Percentiles rank a stretch among this genome's conserved stretches.
These are phyloP conservation scores for Macroglossus sobrinus DNA, from an alignment of 2,113 vertebrate genomes.

Conservation along the genomic window DNA sequence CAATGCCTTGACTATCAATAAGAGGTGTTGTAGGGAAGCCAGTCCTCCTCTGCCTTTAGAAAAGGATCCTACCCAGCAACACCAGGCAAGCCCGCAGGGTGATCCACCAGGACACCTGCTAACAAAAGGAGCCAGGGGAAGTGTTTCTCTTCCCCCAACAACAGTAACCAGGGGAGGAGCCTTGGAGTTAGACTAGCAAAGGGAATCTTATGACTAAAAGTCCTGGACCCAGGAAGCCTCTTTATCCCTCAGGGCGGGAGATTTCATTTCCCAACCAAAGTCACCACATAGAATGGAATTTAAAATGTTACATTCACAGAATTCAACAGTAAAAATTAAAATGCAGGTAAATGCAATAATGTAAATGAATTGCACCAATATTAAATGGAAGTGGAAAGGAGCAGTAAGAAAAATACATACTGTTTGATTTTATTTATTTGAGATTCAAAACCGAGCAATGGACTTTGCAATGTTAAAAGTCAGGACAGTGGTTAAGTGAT, in stretches of 20 bases:
- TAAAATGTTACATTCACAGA: background rate
- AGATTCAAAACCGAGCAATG: background rate
- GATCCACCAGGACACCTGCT: background rate
- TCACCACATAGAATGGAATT: background rate
- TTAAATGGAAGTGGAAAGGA: background rate
- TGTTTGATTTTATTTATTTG: background rate
- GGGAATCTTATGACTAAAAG: background rate
- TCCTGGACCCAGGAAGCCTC: too few relatives aligned
- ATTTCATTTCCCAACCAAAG: background rate
- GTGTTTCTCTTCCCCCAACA: background rate
- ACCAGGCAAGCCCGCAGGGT: too few relatives aligned
- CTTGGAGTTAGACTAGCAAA: background rate
- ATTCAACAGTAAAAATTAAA: background rate
- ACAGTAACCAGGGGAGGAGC: rapidly evolving
- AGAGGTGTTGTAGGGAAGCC: background rate
- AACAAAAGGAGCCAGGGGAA: background rate
- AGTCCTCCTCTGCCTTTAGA: too few relatives aligned
- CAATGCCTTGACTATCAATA: rapidly evolving
- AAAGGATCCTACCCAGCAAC: background rate
- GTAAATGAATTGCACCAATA: background rate
- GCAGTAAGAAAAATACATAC: background rate
- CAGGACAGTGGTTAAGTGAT: background rate
- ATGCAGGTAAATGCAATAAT: background rate
- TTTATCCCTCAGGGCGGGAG: background rate
- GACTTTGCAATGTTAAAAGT: background rate